Evolutionary conservation across 2,113 vertebrate species (phyloP), one percentile per base, ranked within the genome.

Genomic region (Cromileptes altivelis): DNA sequence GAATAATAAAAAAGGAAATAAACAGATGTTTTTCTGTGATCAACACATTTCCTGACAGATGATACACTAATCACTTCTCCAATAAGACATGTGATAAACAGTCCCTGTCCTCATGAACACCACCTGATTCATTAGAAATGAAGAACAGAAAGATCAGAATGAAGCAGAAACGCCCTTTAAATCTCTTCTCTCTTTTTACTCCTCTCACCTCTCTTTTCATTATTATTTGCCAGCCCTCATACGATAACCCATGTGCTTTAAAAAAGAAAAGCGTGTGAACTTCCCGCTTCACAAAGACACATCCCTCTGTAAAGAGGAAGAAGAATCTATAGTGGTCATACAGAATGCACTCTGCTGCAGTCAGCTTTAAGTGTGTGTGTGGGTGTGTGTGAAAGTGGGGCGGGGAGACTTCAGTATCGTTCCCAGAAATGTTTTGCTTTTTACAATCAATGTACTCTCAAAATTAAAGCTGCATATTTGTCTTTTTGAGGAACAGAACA

Each of bases 241-340:
- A 40, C 23, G 23, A 56, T 70, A 47, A 56, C 69, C 25, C 60
- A 40, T 33, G 47, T 75, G 18, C 42, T 45, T 45, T 1, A 42
- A 7, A 9, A 45, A 5, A 42, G 76, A 15, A 21, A 1, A 61
- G 23, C 6, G 21, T 33, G 6, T 68, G 6, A 70, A 72, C 71
- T 78, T 82, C 68, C 85, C 40, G 37, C 52, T 61, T 74, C 49
- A 42, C 15, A 65, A 53, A 80, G 0, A 18, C 58, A 49, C 14
- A 56, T 15, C 19, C 15, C 15, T 18, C 40, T 63, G 5, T 30
- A 42, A 64, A 1, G 12, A 82, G 27, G 33, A 37, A 37, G 72
- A 56, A 50, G 15, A 42, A 17, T 14, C 25, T 12, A 15, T 6
- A 12, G 5, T 61, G 30, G 33, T 52, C 45, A 49, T 37, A 37